Base-by-base conservation (phyloP, 2,113 vertebrate species). In the Tragelaphus scriptus region DNA sequence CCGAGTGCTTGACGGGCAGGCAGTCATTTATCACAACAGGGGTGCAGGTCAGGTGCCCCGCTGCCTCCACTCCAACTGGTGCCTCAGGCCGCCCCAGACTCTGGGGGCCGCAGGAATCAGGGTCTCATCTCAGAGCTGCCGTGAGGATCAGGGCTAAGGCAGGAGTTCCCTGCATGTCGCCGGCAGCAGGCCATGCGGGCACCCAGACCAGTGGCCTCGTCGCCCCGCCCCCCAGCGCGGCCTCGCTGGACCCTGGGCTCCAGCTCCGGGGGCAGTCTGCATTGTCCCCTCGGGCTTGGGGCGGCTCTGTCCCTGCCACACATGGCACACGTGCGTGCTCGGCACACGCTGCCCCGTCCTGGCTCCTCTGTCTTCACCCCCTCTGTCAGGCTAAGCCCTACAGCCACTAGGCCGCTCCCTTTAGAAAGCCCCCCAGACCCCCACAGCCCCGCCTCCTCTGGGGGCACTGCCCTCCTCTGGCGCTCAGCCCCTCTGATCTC, bases 31-130 rank as follows among this genome's bases (percentile, higher is more conserved):
- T 7, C 12, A 2, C 8, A 2, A 19, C 81, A 44, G 87, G 5
- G 0, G 6, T 17, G 16, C 23, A 14, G 47, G 32, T 14, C 9
- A 71, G 10, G 65, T 36, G n/a, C 30, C n/a, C 61, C 0, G 7
- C 49, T 7, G 12, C 2, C 3, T 2, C 28, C n/a, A 49, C 36
- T 58, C 40, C 36, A 6, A 5, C 28, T n/a, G 53, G 68, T 2
- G 88, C 71, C 40, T 16, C 2, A 0, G 19, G 40, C 36, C 6
- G 17, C 53, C 68, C 19, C 15, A 40, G 71, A n/a, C 40, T 13
- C 40, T 17, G 79, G 13, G 71, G 30, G 30, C 14, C 1, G 0
- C 2, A 2, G 88, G 55, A 23, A 59, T 12, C 1, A 0, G 9
- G 88, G 15, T 49, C 40, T 32, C 36, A 4, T 6, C 19, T 17